phyloP scores from a whole-genome alignment of 2,888 invertebrate species.

The Drosophila cognata region DNA sequence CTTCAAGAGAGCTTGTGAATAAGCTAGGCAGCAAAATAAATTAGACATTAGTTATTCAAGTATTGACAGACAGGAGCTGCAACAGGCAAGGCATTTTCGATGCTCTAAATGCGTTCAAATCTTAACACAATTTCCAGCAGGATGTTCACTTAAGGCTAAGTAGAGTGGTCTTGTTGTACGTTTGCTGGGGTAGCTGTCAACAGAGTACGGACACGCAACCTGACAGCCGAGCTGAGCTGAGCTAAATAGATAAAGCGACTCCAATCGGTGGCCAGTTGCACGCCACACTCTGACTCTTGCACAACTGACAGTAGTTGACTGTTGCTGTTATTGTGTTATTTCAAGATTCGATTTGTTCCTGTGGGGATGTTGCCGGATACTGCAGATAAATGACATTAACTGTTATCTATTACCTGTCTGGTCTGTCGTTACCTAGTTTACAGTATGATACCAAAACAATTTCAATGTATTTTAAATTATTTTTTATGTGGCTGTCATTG shows the following conservation, averaged over 20 bases:
- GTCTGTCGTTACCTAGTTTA: neutral
- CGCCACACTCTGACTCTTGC: neutral
- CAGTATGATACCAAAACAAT: slow-evolving; percentile 9
- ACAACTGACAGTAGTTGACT: neutral
- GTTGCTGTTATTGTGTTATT: neutral
- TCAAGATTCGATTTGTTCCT: neutral
- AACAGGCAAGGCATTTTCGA: slow-evolving; percentile 6
- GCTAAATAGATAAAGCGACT: slow-evolving; percentile 15
- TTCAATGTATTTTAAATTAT: neutral
- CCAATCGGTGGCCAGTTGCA: slow-evolving; percentile 1
- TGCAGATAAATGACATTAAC: slow-evolving; percentile 13
- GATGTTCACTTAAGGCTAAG: neutral
- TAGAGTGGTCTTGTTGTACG: neutral
- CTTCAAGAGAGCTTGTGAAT: neutral
- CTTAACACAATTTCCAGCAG: slow-evolving; percentile 1
- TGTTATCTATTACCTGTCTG: slow-evolving; percentile 24
- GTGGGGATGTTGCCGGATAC: neutral
- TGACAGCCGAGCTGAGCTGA: slow-evolving; percentile 12
- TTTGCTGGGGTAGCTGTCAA: slow-evolving; percentile 17
- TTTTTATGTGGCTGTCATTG: neutral
- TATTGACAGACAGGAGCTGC: slow-evolving; percentile 3
- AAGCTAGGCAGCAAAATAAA: neutral
- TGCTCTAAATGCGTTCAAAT: slow-evolving; percentile 5
- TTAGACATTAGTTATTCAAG: slow-evolving; percentile 2
- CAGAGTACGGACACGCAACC: neutral